These are phyloP conservation scores for Naja naja DNA, from an alignment of 2,113 vertebrate genomes.

Conservation along the genomic window DNA sequence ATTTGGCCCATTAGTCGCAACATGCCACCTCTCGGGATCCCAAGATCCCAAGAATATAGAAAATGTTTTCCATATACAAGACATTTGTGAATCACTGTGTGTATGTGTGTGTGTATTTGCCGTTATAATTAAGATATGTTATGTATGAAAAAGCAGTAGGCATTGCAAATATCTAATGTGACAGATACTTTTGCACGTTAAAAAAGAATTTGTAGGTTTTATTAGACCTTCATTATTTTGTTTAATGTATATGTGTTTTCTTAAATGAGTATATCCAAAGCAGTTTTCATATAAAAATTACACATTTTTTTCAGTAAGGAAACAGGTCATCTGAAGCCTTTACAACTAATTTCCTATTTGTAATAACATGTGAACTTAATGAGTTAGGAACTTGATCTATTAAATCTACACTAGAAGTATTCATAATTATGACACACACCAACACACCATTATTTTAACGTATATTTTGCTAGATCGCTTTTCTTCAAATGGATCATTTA, in stretches of 20 bases:
- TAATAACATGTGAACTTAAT: not conserved
- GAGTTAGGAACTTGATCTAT: not conserved
- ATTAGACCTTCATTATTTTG: not conserved
- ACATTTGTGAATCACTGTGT: not conserved
- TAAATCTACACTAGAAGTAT: not conserved
- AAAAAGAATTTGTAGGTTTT: not conserved
- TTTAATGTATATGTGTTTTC: not conserved
- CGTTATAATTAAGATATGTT: fast-evolving
- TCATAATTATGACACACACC: not conserved
- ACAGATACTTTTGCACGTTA: not conserved
- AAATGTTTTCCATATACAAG: not conserved
- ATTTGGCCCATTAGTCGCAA: too few relatives aligned
- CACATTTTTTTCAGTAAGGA: not conserved
- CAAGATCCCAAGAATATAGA: not conserved
- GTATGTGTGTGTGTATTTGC: not conserved
- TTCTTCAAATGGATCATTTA: not conserved
- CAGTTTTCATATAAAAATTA: not conserved
- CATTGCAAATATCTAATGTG: not conserved
- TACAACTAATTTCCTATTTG: not conserved
- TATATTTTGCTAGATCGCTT: not conserved
- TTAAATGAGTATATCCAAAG: not conserved
- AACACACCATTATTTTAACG: not conserved
- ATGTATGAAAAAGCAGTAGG: not conserved
- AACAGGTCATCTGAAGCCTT: not conserved
- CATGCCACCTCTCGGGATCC: too few relatives aligned